phyloP scores from a whole-genome alignment of 2,113 vertebrate genomes.

The Bungarus multicinctus region DNA sequence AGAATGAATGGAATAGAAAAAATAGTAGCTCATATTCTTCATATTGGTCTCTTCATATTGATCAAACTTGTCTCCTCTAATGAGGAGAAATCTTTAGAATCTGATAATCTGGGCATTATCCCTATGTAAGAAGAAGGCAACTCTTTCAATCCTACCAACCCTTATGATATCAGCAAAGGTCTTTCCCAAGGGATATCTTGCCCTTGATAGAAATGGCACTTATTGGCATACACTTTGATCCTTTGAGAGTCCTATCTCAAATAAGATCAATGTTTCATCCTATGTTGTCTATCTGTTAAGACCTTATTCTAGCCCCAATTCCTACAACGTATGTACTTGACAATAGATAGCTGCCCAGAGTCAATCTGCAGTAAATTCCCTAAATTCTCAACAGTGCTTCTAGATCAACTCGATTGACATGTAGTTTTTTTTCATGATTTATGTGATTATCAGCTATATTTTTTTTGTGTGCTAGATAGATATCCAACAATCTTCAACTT shows the following conservation, averaged over 20 bases:
- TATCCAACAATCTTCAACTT: neutral
- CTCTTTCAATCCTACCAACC: neutral
- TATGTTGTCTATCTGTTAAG: neutral
- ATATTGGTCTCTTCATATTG: conserved; percentile 46
- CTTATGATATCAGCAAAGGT: neutral
- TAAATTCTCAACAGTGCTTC: neutral
- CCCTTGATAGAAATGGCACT: neutral
- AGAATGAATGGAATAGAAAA: conserved; percentile 53
- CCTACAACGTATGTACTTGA: neutral
- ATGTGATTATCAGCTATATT: neutral
- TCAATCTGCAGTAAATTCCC: too few species aligned
- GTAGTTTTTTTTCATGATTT: neutral
- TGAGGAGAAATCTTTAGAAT: neutral
- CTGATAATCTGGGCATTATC: neutral
- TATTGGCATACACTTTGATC: neutral
- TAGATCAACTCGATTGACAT: neutral
- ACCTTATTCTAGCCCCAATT: neutral
- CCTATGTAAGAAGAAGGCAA: neutral
- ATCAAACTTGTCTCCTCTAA: conserved; percentile 1
- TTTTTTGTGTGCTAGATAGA: neutral
- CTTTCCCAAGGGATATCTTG: neutral
- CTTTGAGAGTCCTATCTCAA: neutral
- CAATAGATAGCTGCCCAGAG: too few species aligned
- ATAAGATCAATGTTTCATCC: neutral
- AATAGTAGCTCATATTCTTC: conserved; percentile 59